phyloP scores from a whole-genome alignment of 2,888 invertebrate species.

The Hirtodrosophila confusa region DNA sequence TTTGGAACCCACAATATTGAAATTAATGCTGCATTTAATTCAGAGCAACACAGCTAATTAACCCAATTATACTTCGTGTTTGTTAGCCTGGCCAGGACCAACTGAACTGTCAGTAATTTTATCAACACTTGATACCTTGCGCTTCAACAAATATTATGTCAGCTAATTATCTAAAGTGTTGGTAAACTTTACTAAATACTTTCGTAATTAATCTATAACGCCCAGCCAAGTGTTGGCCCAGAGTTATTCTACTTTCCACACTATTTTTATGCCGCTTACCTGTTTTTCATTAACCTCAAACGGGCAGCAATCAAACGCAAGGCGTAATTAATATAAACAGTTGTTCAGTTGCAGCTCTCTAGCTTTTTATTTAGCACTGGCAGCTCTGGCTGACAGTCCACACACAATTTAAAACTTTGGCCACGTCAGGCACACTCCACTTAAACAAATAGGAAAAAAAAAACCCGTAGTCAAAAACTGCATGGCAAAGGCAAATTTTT shows the following conservation, averaged over 20 bases:
- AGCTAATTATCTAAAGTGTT: constrained; percentile 42
- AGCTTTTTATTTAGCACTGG: background rate
- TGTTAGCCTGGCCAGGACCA: background rate
- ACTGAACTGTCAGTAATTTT: background rate
- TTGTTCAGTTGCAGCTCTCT: constrained; percentile 17
- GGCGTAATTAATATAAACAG: constrained; percentile 43
- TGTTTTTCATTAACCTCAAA: constrained; percentile 22
- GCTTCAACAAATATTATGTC: constrained; percentile 4
- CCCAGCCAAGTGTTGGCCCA: constrained; percentile 15
- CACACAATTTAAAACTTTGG: constrained; percentile 43
- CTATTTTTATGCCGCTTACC: constrained; percentile 6
- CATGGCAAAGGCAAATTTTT: constrained; percentile 21
- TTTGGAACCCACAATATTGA: too few species aligned
- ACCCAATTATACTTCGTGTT: constrained; percentile 6
- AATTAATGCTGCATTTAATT: too few species aligned
- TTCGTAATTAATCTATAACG: constrained; percentile 41
- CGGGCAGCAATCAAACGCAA: constrained; percentile 10
- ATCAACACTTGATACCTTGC: constrained; percentile 10
- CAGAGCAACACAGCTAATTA: constrained; percentile 3
- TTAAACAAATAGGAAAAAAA: constrained; percentile 3
- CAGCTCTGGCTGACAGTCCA: background rate
- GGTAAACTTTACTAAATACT: constrained; percentile 38
- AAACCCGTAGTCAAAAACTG: constrained; percentile 4
- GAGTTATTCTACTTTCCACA: background rate
- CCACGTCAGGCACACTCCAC: constrained; percentile 38